Percentiles rank a stretch among this genome's conserved stretches.
phyloP scores from a whole-genome alignment of 2,888 invertebrate species.

The Synergus itoensis region DNA sequence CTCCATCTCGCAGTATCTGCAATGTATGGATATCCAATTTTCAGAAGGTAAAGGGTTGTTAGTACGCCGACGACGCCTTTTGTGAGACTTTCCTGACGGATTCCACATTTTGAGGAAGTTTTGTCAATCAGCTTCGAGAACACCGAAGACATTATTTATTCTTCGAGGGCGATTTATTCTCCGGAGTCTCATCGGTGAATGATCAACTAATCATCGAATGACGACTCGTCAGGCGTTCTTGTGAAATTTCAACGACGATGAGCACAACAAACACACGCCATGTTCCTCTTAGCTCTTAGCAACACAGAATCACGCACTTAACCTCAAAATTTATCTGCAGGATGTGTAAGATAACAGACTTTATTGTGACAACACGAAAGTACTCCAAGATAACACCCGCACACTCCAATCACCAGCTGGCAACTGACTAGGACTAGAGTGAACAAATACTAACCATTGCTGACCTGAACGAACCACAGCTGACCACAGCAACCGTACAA shows the following conservation, averaged over 20 bases:
- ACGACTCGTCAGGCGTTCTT: neutral
- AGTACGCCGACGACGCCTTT: constrained; percentile 82
- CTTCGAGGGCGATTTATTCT: constrained; percentile 42
- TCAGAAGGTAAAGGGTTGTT: constrained; percentile 81
- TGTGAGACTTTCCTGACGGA: constrained; percentile 81
- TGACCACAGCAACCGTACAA: neutral
- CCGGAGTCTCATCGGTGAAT: constrained; percentile 52
- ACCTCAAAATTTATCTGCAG: neutral
- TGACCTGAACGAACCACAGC: neutral
- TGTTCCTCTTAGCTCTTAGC: neutral
- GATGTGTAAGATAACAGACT: neutral
- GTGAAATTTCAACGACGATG: neutral
- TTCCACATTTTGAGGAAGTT: constrained; percentile 80
- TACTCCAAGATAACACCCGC: constrained; percentile 55
- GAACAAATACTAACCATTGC: too few relatives aligned
- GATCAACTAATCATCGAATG: neutral
- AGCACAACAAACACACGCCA: constrained; percentile 1
- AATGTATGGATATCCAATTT: constrained; percentile 82
- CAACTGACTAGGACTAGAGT: constrained; percentile 62
- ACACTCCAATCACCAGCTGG: constrained; percentile 69
- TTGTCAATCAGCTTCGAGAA: constrained; percentile 84
- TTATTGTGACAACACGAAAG: neutral
- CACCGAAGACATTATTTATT: constrained; percentile 79
- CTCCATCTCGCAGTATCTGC: constrained; percentile 74
- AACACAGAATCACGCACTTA: constrained; percentile 7